phyloP scores from a whole-genome alignment of 2,888 invertebrate genomes.

The Apocheima hispidaria region DNA sequence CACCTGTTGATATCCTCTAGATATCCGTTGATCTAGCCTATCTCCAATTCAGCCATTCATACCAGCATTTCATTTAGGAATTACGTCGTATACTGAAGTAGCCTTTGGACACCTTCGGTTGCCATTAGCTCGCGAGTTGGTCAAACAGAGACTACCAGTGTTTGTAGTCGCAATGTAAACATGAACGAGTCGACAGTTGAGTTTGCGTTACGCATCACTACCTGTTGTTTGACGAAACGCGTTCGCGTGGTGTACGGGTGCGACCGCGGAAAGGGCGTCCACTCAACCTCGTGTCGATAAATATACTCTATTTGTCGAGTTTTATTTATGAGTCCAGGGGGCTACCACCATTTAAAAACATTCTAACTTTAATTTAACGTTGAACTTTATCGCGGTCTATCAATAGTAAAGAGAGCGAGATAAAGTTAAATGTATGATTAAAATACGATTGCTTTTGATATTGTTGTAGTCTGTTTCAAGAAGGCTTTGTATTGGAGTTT shows the following conservation, averaged over 20 bases:
- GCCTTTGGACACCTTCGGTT: conserved; percentile 56
- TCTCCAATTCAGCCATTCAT: no score
- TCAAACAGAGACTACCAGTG: conserved; percentile 81
- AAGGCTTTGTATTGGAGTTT: no score
- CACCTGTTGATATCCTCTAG: no score
- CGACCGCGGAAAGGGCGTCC: conserved; percentile 79
- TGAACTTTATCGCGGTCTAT: no score
- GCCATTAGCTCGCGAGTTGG: conserved; percentile 80
- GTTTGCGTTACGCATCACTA: conserved; percentile 87
- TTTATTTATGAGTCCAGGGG: conserved; percentile 30
- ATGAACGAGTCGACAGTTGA: conserved; percentile 83
- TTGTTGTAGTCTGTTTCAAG: neutral
- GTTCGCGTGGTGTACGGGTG: conserved; percentile 70
- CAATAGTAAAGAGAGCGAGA: no score
- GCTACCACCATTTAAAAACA: conserved; percentile 5
- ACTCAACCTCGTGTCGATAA: conserved; percentile 77
- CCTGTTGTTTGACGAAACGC: conserved; percentile 74
- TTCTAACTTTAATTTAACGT: neutral
- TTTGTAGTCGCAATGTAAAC: conserved; percentile 79
- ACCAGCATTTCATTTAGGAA: no score
- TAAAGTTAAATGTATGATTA: no score
- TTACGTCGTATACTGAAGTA: conserved; percentile 45
- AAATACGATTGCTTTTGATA: neutral
- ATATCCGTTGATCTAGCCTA: no score
- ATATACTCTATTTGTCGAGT: conserved; percentile 75